These are phyloP conservation scores for Manis pentadactyla DNA, from an alignment of 2,797 vertebrate species.

Conservation along the genomic window DNA sequence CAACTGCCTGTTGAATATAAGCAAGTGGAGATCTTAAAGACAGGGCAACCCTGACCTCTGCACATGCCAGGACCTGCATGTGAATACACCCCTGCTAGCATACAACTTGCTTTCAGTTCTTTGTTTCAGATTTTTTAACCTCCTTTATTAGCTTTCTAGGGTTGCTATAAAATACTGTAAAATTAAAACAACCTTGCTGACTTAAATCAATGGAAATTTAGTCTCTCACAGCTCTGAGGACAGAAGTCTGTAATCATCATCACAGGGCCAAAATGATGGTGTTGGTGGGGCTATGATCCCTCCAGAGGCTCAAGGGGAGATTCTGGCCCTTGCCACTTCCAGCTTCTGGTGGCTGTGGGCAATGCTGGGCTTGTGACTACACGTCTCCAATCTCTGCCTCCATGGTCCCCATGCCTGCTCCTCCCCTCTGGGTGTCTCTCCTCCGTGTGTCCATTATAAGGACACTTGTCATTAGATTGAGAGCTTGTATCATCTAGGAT, in stretches of 20 bases:
- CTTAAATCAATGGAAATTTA: not conserved
- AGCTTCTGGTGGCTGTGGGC: not conserved
- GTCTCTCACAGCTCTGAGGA: not conserved
- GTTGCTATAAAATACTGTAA: not conserved
- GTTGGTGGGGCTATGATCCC: rapidly evolving
- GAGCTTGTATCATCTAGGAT: not conserved
- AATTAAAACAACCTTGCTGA: not conserved
- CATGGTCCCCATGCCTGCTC: rapidly evolving
- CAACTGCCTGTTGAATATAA: not conserved
- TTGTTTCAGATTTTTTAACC: not conserved
- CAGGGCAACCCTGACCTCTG: rapidly evolving
- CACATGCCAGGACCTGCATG: rapidly evolving
- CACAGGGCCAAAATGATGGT: not conserved
- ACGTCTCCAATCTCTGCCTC: not conserved
- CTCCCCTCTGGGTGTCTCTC: not conserved
- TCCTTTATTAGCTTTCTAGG: not conserved
- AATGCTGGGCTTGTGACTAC: not conserved
- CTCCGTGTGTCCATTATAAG: not conserved
- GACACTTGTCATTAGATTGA: not conserved
- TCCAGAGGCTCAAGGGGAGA: not conserved
- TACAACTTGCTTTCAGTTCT: not conserved
- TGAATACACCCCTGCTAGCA: not conserved
- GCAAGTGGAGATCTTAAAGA: not conserved
- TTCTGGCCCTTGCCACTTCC: rapidly evolving
- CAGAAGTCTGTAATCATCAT: not conserved